A percentile compares a stretch with the other conserved stretches of the same genome.
Conservation (phyloP, 2,888 invertebrate genomes). For the Alloscopus bannaensis region DNA sequence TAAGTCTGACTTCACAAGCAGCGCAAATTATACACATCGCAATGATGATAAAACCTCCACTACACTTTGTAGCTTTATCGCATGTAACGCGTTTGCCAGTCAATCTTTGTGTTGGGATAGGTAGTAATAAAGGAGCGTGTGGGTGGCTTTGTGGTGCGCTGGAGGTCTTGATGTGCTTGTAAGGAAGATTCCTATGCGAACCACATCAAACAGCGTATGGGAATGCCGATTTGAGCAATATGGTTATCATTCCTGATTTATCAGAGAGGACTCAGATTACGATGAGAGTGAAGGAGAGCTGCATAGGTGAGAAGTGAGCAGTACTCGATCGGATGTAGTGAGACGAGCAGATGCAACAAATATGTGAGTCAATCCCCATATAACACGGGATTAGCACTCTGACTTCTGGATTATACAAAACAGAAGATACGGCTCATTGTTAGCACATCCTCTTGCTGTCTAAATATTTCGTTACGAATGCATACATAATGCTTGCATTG, state of each 20-base stretch:
- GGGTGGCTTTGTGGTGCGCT: slow-evolving; percentile 25
- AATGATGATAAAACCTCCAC: background rate
- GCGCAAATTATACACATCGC: background rate
- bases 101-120: slow-evolving; percentile 40
- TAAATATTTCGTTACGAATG: slow-evolving; percentile 21
- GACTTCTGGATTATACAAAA: background rate
- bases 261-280: too few species aligned
- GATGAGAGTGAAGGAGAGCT: background rate
- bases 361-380: background rate
- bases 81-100: background rate
- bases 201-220: slow-evolving; percentile 1
- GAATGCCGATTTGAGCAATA: background rate
- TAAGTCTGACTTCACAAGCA: too few species aligned
- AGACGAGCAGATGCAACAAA: background rate
- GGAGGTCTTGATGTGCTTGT: slow-evolving; percentile 32
- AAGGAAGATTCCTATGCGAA: slow-evolving; percentile 8
- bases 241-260: background rate
- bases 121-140: slow-evolving; percentile 40
- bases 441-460: slow-evolving; percentile 20
- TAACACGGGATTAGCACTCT: too few species aligned
- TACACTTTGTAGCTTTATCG: too few species aligned
- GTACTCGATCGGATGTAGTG: background rate
- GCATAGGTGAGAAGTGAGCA: background rate
- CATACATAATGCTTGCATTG: too few species aligned
- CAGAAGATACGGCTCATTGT: background rate